Base-by-base conservation (phyloP, 1,140 invertebrate species). In the Atta colombica region DNA sequence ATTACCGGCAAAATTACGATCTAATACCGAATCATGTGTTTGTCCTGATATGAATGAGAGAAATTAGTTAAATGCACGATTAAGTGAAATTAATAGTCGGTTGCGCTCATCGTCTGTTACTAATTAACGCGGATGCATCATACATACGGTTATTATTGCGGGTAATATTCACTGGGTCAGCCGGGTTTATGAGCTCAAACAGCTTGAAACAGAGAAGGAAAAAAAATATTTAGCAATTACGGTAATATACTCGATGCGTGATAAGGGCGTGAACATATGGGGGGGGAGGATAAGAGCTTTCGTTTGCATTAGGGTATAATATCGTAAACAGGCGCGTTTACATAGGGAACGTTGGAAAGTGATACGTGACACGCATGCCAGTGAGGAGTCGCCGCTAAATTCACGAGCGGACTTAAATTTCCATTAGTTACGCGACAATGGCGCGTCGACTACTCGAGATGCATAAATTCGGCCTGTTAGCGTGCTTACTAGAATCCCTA, bases 311-410 rank as follows among this genome's bases (percentile, higher is more conserved):
- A 90, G 82, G 87, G 90, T 93, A 93, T 93, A 92, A 94, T 94
- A 94, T 94, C 93, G 93, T 94, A 94, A 94, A 94, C 92, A 94
- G 93, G 88, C 91, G 91, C 94, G 94, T 95, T 94, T 95, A 94
- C 92, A 92, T 88, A 93, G 90, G 91, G 91, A 88, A 91, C 89
- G 91, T 55, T 86, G 88, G 92, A 93, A 94, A 95, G 93, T 95
- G 94, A 95, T 94, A 95, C 94, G 94, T 94, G 93, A 94, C 94
- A 94, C 93, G 94, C 94, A 95, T 95, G 91, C 90, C 89, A 89
- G 90, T 90, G 91, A 91, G 93, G 90, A 87, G 91, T 88, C 90
- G 90, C 90, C 92, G 92, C 89, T 90, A 90, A 91, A 94, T 94
- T 93, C 92, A 89, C 91, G 87, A 81, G 89, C 91, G 91, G 93